A percentile compares a stretch with the other conserved stretches of the same genome.
These are phyloP conservation scores for Hipparchia semele DNA, from an alignment of 2,888 invertebrate species.

Conservation along the genomic window DNA sequence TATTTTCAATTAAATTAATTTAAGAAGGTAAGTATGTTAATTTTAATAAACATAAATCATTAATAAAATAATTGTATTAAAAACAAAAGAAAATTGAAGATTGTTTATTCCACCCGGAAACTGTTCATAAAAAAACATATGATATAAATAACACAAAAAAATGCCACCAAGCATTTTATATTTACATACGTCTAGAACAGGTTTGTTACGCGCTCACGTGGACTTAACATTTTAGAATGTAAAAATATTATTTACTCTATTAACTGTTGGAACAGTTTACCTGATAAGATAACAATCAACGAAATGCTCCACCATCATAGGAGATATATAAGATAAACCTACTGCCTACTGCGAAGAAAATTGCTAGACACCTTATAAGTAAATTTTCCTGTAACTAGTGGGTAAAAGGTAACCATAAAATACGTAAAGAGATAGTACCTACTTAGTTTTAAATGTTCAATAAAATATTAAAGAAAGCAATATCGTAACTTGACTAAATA, in stretches of 20 bases:
- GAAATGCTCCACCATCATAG: conserved; percentile 1
- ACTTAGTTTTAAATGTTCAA: too few species aligned
- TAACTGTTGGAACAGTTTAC: conserved; percentile 16
- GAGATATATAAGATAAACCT: background rate
- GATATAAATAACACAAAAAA: conserved; percentile 14
- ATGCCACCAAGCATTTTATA: conserved; percentile 28
- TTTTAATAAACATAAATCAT: background rate
- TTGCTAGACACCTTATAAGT: background rate
- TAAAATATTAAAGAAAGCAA: too few species aligned
- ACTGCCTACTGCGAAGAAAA: background rate
- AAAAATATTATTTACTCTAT: conserved; percentile 29
- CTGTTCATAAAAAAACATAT: background rate
- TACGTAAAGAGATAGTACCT: too few species aligned
- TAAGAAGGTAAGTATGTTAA: background rate
- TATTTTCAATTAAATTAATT: background rate
- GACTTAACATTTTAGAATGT: conserved; percentile 30
- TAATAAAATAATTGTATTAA: background rate
- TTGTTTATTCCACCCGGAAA: background rate
- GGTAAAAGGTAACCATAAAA: too few species aligned
- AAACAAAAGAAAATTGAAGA: background rate
- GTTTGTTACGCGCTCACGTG: conserved; percentile 43
- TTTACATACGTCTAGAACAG: conserved; percentile 38
- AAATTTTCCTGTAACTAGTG: background rate
- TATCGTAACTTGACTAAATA: too few species aligned
- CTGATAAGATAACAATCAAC: conserved; percentile 25